Evolutionary conservation across 2,888 invertebrate species (phyloP), one percentile per base, ranked within the genome.

Genomic region (Tinea semifulvella): DNA sequence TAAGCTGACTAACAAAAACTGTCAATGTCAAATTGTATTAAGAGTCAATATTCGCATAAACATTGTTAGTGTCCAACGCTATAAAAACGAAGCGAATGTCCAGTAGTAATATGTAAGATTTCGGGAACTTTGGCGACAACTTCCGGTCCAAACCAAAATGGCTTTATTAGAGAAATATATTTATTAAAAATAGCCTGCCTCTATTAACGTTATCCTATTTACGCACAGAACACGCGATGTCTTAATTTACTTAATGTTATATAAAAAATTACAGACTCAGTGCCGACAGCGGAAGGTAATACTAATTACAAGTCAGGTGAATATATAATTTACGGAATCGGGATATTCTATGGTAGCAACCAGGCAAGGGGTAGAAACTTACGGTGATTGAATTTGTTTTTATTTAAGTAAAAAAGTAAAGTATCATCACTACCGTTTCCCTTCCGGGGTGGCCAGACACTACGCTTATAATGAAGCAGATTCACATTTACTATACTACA

Each of bases 81-180:
- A n/a, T n/a, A n/a, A n/a, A n/a, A n/a, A n/a, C n/a, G n/a, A n/a
- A n/a, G n/a, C n/a, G n/a, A n/a, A n/a, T n/a, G n/a, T n/a, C n/a
- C n/a, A n/a, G n/a, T n/a, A n/a, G n/a, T n/a, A n/a, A n/a, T n/a
- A n/a, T n/a, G n/a, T n/a, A n/a, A n/a, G n/a, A n/a, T n/a, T 22
- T 22, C 8, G 22, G 22, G 8, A 22, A 8, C 11, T 14, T 13
- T 3, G 7, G 31, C 51, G 54, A 58, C 53, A 54, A 56, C 56
- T 63, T 61, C 60, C 61, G 56, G 49, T 53, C 43, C 42, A 35
- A 56, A 57, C 43, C 42, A 35, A 56, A 57, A 65, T 65, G 53
- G 49, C 62, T 65, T 65, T 63, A 68, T 71, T 64, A 62, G 22
- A 31, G n/a, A 63, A 2, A 2, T 14, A 14, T 31, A 58, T 56